These are phyloP conservation scores for Petrocephalus zakoni DNA, from an alignment of 2,113 vertebrate species.

Conservation along the genomic window DNA sequence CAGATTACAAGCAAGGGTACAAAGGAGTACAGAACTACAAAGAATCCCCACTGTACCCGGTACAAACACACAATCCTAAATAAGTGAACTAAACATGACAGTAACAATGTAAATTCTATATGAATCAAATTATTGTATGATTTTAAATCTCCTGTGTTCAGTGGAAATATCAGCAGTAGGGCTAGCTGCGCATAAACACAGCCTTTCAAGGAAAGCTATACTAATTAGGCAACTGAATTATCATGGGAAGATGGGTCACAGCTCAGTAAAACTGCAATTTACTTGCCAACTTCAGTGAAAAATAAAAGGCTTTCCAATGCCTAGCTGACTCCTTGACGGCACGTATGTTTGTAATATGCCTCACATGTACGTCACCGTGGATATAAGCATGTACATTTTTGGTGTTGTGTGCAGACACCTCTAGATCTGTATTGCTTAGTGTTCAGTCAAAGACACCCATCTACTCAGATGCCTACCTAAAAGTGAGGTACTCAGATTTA, in stretches of 20 bases:
- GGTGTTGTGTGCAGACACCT: not conserved
- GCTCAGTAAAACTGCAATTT: not conserved
- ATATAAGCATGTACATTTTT: not conserved
- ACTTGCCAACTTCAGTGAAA: not conserved
- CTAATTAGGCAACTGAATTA: not conserved
- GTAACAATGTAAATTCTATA: not conserved
- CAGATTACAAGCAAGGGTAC: not conserved
- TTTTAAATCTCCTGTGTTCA: not conserved
- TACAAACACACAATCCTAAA: not conserved
- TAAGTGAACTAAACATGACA: not conserved
- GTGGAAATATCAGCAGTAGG: not conserved
- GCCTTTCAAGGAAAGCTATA: not conserved
- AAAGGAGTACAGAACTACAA: not conserved
- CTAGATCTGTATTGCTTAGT: not conserved
- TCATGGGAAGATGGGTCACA: not conserved
- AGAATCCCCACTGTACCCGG: not conserved
- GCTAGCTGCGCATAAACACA: not conserved
- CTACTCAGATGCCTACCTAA: not conserved
- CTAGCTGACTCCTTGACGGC: not conserved
- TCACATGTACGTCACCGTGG: not conserved
- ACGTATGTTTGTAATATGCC: not conserved
- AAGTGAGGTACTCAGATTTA: not conserved
- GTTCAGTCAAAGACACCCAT: not conserved
- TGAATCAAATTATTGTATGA: not conserved
- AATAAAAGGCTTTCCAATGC: not conserved